Evolutionary conservation across 1,140 invertebrate genomes (phyloP).

Genomic region (Aphaenogaster rudis): DNA sequence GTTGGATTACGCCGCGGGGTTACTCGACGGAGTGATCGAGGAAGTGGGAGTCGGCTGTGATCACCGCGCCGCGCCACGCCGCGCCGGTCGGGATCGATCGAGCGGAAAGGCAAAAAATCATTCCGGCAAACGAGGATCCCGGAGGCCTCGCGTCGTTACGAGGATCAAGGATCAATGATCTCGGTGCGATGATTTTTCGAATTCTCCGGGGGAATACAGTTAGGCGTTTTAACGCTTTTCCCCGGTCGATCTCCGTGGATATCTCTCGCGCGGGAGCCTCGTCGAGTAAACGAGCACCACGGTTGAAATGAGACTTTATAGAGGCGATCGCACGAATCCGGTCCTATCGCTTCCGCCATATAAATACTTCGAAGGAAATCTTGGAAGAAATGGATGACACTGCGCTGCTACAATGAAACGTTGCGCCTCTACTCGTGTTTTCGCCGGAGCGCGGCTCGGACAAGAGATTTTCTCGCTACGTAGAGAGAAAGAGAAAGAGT

Average conservation of each 20-base stretch:
- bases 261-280: conserved; percentile 10
- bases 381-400: background rate
- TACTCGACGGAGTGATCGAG: conserved; percentile 56
- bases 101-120: conserved; percentile 65
- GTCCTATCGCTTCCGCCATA: background rate
- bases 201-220: conserved; percentile 51
- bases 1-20: conserved; percentile 59
- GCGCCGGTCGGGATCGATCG: conserved; percentile 54
- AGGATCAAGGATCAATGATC: conserved; percentile 64
- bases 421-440: background rate
- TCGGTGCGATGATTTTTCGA: conserved; percentile 58
- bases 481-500: conserved; percentile 23
- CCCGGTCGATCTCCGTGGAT: conserved; percentile 5
- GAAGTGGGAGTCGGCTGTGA: conserved; percentile 62
- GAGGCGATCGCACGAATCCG: background rate
- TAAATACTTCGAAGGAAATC: background rate
- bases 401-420: background rate
- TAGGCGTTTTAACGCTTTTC: conserved; percentile 47
- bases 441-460: background rate
- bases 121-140: conserved; percentile 64
- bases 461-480: background rate
- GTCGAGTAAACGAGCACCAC: background rate
- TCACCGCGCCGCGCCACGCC: conserved; percentile 32
- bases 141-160: conserved; percentile 62
- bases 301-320: background rate